These are phyloP conservation scores for Lithobates pipiens DNA, from an alignment of 2,797 vertebrate genomes.

Conservation along the genomic window DNA sequence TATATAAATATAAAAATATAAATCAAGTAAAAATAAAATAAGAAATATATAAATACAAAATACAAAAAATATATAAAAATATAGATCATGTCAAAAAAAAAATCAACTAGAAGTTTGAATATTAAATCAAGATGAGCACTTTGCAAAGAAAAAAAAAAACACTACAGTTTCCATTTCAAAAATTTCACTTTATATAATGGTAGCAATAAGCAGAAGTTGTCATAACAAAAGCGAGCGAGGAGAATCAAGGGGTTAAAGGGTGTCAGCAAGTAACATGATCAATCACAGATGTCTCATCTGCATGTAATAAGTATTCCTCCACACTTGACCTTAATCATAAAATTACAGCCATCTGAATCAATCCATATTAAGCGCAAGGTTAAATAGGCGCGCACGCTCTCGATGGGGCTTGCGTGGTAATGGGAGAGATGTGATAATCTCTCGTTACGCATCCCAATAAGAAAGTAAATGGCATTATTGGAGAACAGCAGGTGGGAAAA, in stretches of 20 bases:
- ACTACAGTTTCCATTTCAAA: no score
- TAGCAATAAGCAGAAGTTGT: not conserved
- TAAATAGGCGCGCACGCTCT: not conserved
- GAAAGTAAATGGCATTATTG: constrained; percentile 22
- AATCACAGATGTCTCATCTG: constrained; percentile 33
- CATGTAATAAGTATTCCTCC: constrained; percentile 20
- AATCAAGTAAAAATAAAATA: no score
- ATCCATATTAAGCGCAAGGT: constrained; percentile 44
- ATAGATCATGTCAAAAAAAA: no score
- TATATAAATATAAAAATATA: no score
- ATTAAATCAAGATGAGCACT: no score
- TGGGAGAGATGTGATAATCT: constrained; percentile 28
- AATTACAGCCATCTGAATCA: constrained; percentile 35
- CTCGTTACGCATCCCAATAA: not conserved
- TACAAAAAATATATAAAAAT: no score
- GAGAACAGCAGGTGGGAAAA: constrained; percentile 30
- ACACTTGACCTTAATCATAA: constrained; percentile 52
- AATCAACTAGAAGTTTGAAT: no score
- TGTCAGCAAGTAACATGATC: not conserved
- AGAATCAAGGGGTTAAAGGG: not conserved
- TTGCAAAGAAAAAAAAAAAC: no score
- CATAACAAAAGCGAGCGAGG: not conserved
- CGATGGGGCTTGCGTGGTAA: constrained; percentile 18
- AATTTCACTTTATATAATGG: no score
- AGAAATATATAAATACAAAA: no score